Evolutionary conservation across 2,797 vertebrate genomes (phyloP), one percentile per base, ranked within the genome.

Genomic region (Toxotes lorentzi): DNA sequence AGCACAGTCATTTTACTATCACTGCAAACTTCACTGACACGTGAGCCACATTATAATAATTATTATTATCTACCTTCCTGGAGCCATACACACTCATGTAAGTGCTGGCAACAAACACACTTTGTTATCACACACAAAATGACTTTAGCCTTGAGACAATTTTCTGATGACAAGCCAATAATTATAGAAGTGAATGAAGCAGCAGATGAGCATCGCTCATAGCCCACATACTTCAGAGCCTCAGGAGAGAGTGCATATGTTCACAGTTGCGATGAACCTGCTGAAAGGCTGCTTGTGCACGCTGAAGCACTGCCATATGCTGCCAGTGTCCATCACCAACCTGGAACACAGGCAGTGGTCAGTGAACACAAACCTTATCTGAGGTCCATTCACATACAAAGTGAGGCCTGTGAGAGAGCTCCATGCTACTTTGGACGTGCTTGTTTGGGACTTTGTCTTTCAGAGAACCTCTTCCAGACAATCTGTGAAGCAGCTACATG

Each of bases 181-280:
- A 86, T 82, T 76, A 83, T 79, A 83, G 85, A 53, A 60, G 64
- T 24, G 2, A 23, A 59, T 78, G 77, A 64, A 64, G 68, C 77
- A 65, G 65, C 76, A 81, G 74, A 83, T 73, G 72, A 86, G 62
- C 65, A 3, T 24, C 38, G 58, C n/a, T 76, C 41, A 9, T 41
- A 59, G 47, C 51, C 68, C 50, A n/a, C 66, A 62, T 81, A 57
- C 77, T 75, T 40, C 65, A 57, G 38, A 72, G 64, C 45, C 81
- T 62, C 41, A 2, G 17, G 70, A 56, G 67, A 45, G 53, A 21
- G 24, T 7, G 54, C 57, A 23, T 21, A 60, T 58, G 62, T 72
- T 64, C 64, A 35, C 64, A 56, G 71, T 76, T 40, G 41, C 62
- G 53, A 69, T n/a, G 70, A n/a, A 79, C 48, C 57, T 71, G 68